Conservation (phyloP, 30 jellyfish, hydroid and myxozoan genomes). For the Haliclystus octoradiatus region DNA sequence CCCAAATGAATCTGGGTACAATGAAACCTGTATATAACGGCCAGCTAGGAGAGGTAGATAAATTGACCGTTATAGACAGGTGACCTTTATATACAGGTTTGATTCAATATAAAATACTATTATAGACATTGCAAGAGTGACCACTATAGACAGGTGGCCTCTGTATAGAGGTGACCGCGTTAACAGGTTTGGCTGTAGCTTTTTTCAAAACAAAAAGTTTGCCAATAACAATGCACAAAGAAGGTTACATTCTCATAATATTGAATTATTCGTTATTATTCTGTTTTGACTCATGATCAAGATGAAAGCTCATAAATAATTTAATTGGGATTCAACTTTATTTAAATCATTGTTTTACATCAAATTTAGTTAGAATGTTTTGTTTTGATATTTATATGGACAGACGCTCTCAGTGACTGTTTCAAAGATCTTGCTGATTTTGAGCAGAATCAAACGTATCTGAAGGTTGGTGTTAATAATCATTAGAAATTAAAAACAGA, state of each 20-base stretch:
- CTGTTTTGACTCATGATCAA: too few species aligned
- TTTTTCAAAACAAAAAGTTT: too few species aligned
- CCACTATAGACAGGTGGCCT: background rate
- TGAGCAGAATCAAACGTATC: slow-evolving; percentile 68
- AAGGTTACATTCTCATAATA: too few species aligned
- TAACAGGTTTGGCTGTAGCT: background rate
- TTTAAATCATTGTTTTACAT: too few species aligned
- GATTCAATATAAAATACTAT: background rate
- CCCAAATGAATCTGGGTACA: too few species aligned
- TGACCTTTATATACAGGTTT: background rate
- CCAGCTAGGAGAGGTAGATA: background rate
- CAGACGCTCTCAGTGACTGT: slow-evolving; percentile 45
- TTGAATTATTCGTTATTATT: too few species aligned
- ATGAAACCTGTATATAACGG: background rate
- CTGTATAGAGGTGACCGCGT: background rate
- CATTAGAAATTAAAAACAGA: too few species aligned
- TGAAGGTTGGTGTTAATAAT: slow-evolving; percentile 52
- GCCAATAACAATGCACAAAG: too few species aligned
- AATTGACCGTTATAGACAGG: background rate
- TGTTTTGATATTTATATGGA: too few species aligned
- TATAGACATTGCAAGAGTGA: background rate
- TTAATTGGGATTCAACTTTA: too few species aligned
- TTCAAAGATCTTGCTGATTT: slow-evolving; percentile 47
- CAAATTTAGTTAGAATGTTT: too few species aligned
- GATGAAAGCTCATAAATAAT: too few species aligned